Conservation (phyloP, 2,797 vertebrate genomes). For the Sebastes vulpes region DNA sequence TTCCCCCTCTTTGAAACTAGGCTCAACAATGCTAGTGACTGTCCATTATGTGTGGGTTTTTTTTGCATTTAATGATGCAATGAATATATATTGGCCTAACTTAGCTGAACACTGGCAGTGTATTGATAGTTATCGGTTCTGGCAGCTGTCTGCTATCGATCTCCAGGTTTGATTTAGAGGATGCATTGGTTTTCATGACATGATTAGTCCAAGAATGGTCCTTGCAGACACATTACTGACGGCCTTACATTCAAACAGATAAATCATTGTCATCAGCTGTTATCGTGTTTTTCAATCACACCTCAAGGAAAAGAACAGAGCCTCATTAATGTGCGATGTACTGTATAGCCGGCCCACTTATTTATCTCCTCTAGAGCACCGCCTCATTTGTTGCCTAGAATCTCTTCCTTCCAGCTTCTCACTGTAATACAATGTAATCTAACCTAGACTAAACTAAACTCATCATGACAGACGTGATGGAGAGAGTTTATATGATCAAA, state of each 20-base stretch:
- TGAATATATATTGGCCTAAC: background rate
- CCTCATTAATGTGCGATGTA: slow-evolving; percentile 15
- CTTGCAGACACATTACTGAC: background rate
- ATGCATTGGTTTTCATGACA: background rate
- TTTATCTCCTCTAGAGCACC: slow-evolving; percentile 2
- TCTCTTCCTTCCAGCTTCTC: background rate
- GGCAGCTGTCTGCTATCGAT: slow-evolving; percentile 13
- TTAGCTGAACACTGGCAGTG: background rate
- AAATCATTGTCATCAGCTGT: background rate
- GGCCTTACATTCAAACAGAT: slow-evolving; percentile 11
- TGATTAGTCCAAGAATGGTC: background rate
- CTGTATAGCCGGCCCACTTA: slow-evolving; percentile 24
- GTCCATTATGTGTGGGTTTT: background rate
- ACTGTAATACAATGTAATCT: background rate
- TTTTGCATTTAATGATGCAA: background rate
- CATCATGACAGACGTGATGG: background rate
- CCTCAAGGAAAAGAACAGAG: background rate
- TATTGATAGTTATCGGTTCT: background rate
- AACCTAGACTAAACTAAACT: background rate
- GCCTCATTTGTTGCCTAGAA: background rate
- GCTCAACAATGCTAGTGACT: background rate
- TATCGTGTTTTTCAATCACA: slow-evolving; percentile 4
- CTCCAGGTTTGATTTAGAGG: slow-evolving; percentile 25
- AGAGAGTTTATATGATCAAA: background rate
- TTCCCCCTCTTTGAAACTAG: background rate